Conservation (phyloP, 1,140 invertebrate species). For the Anoplolepis gracilipes region DNA sequence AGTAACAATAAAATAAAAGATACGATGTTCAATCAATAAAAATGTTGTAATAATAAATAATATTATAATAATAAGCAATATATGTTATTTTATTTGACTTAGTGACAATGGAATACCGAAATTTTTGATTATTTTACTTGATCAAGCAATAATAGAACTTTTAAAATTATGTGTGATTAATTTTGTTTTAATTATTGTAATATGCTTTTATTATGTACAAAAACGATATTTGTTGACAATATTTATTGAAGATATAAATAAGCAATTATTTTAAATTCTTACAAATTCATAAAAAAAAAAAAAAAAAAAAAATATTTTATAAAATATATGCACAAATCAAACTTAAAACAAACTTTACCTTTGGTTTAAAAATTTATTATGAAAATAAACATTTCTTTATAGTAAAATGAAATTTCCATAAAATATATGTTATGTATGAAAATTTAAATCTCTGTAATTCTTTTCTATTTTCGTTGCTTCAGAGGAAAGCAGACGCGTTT, state of each 20-base stretch:
- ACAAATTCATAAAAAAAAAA: neutral
- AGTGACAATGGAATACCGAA: too few species aligned
- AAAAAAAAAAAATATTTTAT: neutral
- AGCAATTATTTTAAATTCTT: neutral
- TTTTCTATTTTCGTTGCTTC: neutral
- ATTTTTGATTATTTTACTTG: neutral
- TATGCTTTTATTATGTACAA: neutral
- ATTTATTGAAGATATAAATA: neutral
- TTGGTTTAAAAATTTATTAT: neutral
- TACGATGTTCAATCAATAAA: neutral
- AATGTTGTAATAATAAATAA: neutral
- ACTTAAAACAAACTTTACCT: neutral
- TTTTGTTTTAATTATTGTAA: neutral
- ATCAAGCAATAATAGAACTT: neutral
- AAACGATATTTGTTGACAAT: neutral
- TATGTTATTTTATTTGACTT: too few species aligned
- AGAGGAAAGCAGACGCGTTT: neutral
- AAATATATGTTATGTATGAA: neutral
- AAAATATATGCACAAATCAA: neutral
- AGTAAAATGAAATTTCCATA: slow-evolving; percentile 1
- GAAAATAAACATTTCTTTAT: neutral
- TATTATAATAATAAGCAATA: too few species aligned
- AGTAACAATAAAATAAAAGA: neutral
- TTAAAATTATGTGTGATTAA: neutral
- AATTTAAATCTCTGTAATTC: neutral